Conservation (phyloP, 2,888 invertebrate genomes). For the Chrysotoxum bicinctum region DNA sequence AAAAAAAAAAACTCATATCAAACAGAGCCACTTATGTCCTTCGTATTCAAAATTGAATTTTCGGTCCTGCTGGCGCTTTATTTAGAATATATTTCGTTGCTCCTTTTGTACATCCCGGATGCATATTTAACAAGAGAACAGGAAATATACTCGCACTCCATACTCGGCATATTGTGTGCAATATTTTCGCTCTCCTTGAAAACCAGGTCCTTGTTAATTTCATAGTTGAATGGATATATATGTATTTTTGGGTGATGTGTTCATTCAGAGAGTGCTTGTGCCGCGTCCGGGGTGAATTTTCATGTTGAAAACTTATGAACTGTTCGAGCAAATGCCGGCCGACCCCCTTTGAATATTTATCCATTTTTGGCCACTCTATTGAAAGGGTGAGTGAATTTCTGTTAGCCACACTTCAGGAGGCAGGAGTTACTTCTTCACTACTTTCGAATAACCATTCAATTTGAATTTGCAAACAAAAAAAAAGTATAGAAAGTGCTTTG, state of each 20-base stretch:
- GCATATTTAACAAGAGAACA: slow-evolving; percentile 70
- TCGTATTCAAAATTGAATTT: slow-evolving; percentile 59
- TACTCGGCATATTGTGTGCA: slow-evolving; percentile 41
- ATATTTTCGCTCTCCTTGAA: slow-evolving; percentile 56
- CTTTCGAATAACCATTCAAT: slow-evolving; percentile 66
- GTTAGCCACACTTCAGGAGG: slow-evolving; percentile 64
- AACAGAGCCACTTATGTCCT: slow-evolving; percentile 65
- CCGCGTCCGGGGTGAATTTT: slow-evolving; percentile 18
- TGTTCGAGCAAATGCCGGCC: slow-evolving; percentile 36
- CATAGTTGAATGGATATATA: slow-evolving; percentile 69
- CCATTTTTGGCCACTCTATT: slow-evolving; percentile 44
- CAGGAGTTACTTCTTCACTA: slow-evolving; percentile 46
- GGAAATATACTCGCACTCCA: slow-evolving; percentile 55
- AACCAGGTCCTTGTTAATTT: slow-evolving; percentile 71
- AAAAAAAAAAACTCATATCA: slow-evolving; percentile 8
- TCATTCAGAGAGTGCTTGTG: not conserved
- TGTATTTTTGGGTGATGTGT: slow-evolving; percentile 41
- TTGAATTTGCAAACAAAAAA: slow-evolving; percentile 56
- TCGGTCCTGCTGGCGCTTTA: slow-evolving; percentile 55
- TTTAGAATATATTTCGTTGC: slow-evolving; percentile 46
- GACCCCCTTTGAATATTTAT: slow-evolving; percentile 26
- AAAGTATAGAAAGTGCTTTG: slow-evolving; percentile 31
- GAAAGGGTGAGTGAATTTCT: slow-evolving; percentile 3
- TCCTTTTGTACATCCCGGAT: slow-evolving; percentile 34
- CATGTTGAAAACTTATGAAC: slow-evolving; percentile 68